These are phyloP conservation scores for Urosaurus nigricauda DNA, from an alignment of 2,797 vertebrate species.

Conservation along the genomic window DNA sequence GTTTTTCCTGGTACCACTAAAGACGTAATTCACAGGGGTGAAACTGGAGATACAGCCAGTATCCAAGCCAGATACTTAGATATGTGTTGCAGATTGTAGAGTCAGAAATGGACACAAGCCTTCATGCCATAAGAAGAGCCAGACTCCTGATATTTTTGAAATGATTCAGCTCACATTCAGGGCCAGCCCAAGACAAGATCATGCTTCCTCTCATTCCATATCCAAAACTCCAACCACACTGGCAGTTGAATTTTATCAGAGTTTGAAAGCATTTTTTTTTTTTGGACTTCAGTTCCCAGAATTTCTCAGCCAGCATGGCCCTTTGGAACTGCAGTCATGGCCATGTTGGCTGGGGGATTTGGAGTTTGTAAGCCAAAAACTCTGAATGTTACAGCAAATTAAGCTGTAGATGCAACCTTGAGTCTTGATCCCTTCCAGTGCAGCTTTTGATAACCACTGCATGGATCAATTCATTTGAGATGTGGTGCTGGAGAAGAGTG, in stretches of 20 bases:
- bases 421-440: neutral
- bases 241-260: neutral
- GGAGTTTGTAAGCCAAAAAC: too few relatives aligned
- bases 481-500: too few relatives aligned
- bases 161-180: neutral
- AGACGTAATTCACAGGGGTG: neutral
- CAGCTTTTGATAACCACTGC: neutral
- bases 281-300: too few relatives aligned
- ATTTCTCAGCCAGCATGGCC: neutral
- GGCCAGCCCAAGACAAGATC: neutral
- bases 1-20: slow-evolving; percentile 35
- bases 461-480: too few relatives aligned
- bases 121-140: neutral
- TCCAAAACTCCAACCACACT: neutral
- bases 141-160: neutral
- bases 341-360: too few relatives aligned
- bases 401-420: neutral
- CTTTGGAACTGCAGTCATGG: neutral
- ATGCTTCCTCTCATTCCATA: neutral
- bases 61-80: slow-evolving; percentile 1
- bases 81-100: neutral
- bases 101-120: neutral
- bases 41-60: neutral
- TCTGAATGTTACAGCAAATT: neutral
- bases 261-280: too few relatives aligned